A percentile compares a stretch with the other conserved stretches of the same genome.
Evolutionary conservation across 2,113 vertebrate genomes (phyloP).

Genomic region (Phylloscopus trochiloides): DNA sequence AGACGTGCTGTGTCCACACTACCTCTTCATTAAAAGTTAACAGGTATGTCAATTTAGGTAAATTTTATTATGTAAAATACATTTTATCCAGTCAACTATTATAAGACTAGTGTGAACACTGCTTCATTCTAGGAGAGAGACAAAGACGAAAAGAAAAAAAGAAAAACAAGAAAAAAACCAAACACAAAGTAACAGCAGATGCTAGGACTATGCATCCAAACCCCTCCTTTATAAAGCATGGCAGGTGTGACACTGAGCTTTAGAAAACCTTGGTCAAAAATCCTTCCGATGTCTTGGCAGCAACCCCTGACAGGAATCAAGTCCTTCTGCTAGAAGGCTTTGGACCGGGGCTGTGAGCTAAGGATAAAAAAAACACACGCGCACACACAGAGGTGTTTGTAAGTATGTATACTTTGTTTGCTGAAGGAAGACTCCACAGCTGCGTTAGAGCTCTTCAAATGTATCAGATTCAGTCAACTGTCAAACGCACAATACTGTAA

Average conservation of each 20-base stretch:
- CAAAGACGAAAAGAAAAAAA: conserved; percentile 43
- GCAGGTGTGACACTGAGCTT: conserved; percentile 99
- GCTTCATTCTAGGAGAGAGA: conserved; percentile 72
- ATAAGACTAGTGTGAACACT: conserved; percentile 83
- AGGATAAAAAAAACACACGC: conserved; percentile 67
- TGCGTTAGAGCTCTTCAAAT: conserved; percentile 82
- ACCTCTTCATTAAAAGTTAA: conserved; percentile 76
- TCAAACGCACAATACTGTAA: conserved; percentile 69
- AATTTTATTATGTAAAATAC: conserved; percentile 62
- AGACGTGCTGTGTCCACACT: conserved; percentile 83
- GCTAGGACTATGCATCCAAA: conserved; percentile 80
- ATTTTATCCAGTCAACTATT: conserved; percentile 71
- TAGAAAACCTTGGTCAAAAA: conserved; percentile 99
- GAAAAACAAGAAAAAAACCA: neutral
- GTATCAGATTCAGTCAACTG: conserved; percentile 60
- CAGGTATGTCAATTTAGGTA: conserved; percentile 63
- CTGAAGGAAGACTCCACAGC: conserved; percentile 82
- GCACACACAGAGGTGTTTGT: neutral
- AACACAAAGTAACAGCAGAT: conserved; percentile 72
- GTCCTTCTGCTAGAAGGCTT: conserved; percentile 83
- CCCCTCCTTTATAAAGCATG: conserved; percentile 79
- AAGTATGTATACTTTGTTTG: conserved; percentile 50
- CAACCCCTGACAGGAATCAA: conserved; percentile 85
- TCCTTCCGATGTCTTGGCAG: conserved; percentile 95
- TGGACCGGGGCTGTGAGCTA: conserved; percentile 78